Percentiles rank a stretch among this genome's conserved stretches.
phyloP scores from a whole-genome alignment of 2,888 invertebrate genomes.

The Agonopterix alstromeriana region DNA sequence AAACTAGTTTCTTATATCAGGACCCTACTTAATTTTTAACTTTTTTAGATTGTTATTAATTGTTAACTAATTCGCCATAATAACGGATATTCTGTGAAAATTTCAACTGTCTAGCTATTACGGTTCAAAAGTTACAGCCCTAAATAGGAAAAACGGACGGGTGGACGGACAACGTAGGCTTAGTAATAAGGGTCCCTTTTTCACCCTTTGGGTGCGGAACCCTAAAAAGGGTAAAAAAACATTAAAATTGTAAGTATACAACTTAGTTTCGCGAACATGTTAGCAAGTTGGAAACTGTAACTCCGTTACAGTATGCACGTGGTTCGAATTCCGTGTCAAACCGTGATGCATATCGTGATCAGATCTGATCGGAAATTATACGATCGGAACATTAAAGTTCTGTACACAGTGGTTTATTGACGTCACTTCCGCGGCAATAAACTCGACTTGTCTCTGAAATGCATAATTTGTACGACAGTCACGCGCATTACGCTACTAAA shows the following conservation, averaged over 20 bases:
- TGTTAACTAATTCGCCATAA: too few relatives aligned
- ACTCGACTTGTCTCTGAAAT: slow-evolving; percentile 71
- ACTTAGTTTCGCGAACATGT: not conserved
- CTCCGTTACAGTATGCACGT: slow-evolving; percentile 14
- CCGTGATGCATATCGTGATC: slow-evolving; percentile 45
- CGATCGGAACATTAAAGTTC: slow-evolving; percentile 62
- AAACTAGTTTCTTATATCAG: too few relatives aligned
- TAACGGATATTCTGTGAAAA: too few relatives aligned
- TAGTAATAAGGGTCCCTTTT: too few relatives aligned
- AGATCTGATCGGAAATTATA: slow-evolving; percentile 63
- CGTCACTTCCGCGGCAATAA: slow-evolving; percentile 73
- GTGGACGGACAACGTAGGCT: too few relatives aligned
- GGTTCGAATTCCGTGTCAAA: slow-evolving; percentile 41
- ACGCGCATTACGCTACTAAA: slow-evolving; percentile 74
- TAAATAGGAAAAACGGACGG: too few relatives aligned
- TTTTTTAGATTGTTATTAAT: too few relatives aligned
- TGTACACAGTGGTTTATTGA: slow-evolving; percentile 72
- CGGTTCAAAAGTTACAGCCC: too few relatives aligned
- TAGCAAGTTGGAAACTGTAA: not conserved
- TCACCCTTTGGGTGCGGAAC: too few relatives aligned
- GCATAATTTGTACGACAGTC: slow-evolving; percentile 74
- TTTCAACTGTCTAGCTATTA: too few relatives aligned
- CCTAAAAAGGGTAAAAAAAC: too few relatives aligned
- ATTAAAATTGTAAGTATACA: not conserved
- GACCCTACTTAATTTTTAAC: too few relatives aligned